Base-by-base conservation (phyloP, 92 coral and sea anemone species). In the Epizoanthus ramosus region DNA sequence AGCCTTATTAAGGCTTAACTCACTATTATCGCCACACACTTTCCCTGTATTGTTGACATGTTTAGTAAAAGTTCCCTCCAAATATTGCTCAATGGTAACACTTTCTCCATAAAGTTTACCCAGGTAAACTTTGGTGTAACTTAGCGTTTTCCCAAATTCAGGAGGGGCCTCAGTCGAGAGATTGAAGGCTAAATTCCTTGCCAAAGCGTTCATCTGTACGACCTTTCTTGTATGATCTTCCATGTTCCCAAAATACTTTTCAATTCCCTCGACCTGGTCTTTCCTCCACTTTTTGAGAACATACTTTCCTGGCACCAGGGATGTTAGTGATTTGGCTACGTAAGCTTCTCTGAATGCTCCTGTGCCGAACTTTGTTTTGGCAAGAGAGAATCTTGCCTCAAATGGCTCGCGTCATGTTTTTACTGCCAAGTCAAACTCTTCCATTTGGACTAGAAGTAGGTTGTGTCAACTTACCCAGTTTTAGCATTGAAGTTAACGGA, bases 291-390 rank as follows among this genome's bases (percentile, higher is more conserved):
- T 80, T 84, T 91, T 91, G 60, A 91, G 83, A 24, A 88, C 91
- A 80, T 87, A 85, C 81, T 85, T 91, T 74, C 94, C 94, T 67
- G 71, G 25, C 64, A 45, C 71, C 65, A 83, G 75, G 37, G 88
- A 89, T 18, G 90, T 77, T 71, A 86, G 70, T 63, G 89, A 75
- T 43, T 67, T 79, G 65, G 90, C 92, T 25, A 63, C 74, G 68
- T 83, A 86, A 35, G 90, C 95, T 67, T 91, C 87, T 71, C 85
- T 68, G 69, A 92, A 89, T 68, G 89, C 76, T 74, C 92, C 92
- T 57, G 83, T 83, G 65, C 89, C 84, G 83, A 84, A 84, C 67
- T 92, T 91, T 75, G 88, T 83, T 45, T 85, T 85, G 13, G 86
- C 69, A 23, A 88, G 80, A 13, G 92, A 88, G 71, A 88, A 59